These are phyloP conservation scores for Cottus gobio DNA, from an alignment of 2,113 vertebrate genomes.

Conservation along the genomic window DNA sequence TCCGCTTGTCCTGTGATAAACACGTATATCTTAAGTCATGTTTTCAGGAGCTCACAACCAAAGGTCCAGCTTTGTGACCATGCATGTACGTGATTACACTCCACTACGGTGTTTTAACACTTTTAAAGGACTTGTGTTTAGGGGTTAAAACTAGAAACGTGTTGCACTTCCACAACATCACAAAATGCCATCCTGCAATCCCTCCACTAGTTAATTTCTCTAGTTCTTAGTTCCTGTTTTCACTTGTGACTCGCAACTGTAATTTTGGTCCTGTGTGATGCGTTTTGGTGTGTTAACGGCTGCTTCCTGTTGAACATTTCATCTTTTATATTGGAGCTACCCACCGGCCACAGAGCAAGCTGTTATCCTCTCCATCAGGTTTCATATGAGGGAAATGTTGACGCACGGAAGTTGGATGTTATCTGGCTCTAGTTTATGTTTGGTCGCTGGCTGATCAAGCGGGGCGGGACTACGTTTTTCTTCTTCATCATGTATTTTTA, in stretches of 20 bases:
- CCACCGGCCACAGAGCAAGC: neutral
- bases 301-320: slow-evolving; percentile 53
- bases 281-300: slow-evolving; percentile 6
- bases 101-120: neutral
- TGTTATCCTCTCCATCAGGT: slow-evolving; percentile 7
- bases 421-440: slow-evolving; percentile 12
- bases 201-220: slow-evolving; percentile 13
- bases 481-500: neutral
- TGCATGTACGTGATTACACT: neutral
- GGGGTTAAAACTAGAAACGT: slow-evolving; percentile 1
- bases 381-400: slow-evolving; percentile 13
- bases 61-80: neutral
- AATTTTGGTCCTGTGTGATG: neutral
- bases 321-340: neutral
- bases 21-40: neutral
- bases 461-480: neutral
- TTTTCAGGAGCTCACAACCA: neutral
- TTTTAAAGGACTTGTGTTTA: neutral
- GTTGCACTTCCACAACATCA: slow-evolving; percentile 27
- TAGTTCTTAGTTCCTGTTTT: slow-evolving; percentile 68
- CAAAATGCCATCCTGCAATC: neutral
- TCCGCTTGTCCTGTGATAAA: neutral
- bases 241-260: slow-evolving; percentile 33
- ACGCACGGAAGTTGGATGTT: slow-evolving; percentile 7
- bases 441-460: slow-evolving; percentile 4